Percentiles rank a stretch among this genome's conserved stretches.
Evolutionary conservation across 2,888 invertebrate genomes (phyloP).

Genomic region (Drosophila infuscata): DNA sequence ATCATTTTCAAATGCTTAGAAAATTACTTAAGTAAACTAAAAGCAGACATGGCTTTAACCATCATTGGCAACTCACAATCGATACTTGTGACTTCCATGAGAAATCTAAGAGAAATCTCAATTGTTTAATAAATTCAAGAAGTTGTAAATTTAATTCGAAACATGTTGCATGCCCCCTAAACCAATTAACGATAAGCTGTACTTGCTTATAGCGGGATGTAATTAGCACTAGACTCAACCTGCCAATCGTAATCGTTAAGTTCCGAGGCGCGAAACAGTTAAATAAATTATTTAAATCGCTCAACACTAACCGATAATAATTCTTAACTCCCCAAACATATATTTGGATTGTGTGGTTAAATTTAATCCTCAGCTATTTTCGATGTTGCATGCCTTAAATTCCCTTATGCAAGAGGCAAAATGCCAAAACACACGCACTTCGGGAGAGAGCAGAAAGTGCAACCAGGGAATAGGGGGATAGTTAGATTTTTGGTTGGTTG

Average conservation of each 20-base stretch:
- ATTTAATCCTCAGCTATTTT: conserved; percentile 41
- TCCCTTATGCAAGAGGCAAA: conserved; percentile 39
- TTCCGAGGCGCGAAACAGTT: conserved; percentile 9
- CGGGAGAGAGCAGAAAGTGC: neutral
- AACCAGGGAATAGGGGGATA: neutral
- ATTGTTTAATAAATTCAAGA: neutral
- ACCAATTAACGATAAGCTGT: conserved; percentile 2
- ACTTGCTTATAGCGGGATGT: neutral
- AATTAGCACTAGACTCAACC: neutral
- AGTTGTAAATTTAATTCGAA: neutral
- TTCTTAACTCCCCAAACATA: conserved; percentile 21
- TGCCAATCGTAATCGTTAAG: neutral
- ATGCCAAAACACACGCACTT: conserved; percentile 18
- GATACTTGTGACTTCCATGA: neutral
- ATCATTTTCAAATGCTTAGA: neutral
- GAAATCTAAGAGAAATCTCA: no score
- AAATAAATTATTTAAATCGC: conserved; percentile 40
- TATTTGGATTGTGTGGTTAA: conserved; percentile 38
- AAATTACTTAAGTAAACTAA: neutral
- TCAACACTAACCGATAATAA: conserved; percentile 20
- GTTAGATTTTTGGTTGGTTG: neutral
- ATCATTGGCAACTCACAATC: neutral
- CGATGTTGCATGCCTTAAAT: conserved; percentile 46
- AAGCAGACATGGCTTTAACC: neutral
- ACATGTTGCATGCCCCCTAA: neutral